Evolutionary conservation across 2,888 invertebrate species (phyloP).

Genomic region (Eristalis pertinax): DNA sequence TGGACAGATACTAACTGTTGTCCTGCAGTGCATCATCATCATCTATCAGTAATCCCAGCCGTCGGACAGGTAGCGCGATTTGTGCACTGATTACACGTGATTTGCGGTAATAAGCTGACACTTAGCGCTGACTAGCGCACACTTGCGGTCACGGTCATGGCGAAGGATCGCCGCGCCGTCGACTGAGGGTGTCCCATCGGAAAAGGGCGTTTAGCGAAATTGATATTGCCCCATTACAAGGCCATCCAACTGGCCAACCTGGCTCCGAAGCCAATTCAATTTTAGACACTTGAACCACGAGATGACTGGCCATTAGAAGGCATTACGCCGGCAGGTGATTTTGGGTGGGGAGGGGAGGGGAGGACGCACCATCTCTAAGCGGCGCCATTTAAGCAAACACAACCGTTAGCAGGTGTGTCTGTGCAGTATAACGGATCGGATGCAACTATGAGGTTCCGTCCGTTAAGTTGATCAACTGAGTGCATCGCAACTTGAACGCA

Average conservation of each 20-base stretch:
- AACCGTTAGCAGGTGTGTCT: conserved; percentile 39
- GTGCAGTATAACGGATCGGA: not conserved
- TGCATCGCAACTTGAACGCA: not conserved
- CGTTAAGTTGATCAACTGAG: conserved; percentile 60
- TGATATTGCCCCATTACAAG: conserved; percentile 61
- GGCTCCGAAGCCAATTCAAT: conserved; percentile 45
- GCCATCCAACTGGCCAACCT: conserved; percentile 1
- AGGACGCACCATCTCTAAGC: not conserved
- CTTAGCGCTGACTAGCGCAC: conserved; percentile 7
- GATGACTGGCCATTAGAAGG: conserved; percentile 59
- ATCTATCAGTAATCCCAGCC: not conserved
- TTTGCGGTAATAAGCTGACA: conserved; percentile 49
- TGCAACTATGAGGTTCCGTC: not conserved
- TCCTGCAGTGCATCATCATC: not conserved
- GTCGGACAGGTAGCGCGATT: not conserved
- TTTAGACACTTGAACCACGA: conserved; percentile 58
- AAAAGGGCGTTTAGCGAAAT: conserved; percentile 68
- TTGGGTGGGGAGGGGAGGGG: not conserved
- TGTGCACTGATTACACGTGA: conserved; percentile 55
- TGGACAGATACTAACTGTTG: not conserved
- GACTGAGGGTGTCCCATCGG: conserved; percentile 56
- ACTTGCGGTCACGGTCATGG: not conserved
- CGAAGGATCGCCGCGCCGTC: not conserved
- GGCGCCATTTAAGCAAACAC: conserved; percentile 63
- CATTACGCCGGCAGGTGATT: conserved; percentile 34